Percentiles rank a stretch among this genome's conserved stretches.
phyloP scores from a whole-genome alignment of 64 coral and sea anemone genomes.

The Trachythela sp. region DNA sequence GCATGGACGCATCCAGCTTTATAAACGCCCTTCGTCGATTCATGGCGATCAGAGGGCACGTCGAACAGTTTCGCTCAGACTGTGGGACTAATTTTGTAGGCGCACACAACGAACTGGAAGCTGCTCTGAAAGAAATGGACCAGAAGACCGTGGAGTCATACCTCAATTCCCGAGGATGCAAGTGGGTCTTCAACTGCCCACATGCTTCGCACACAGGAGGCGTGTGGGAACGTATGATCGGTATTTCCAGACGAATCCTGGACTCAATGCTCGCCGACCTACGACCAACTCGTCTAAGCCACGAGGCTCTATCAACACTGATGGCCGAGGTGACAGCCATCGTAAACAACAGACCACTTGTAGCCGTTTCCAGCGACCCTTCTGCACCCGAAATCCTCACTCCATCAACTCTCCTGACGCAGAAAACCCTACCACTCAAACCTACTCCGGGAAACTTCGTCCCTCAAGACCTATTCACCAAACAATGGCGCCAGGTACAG shows the following conservation, averaged over 20 bases:
- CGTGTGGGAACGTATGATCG: neutral
- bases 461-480: constrained; percentile 16
- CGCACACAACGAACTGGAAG: constrained; percentile 22
- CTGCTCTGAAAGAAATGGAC: constrained; percentile 11
- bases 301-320: neutral
- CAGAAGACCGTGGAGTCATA: neutral
- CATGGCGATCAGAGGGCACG: no score
- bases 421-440: neutral
- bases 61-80: neutral
- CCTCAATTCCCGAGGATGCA: neutral
- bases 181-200: neutral
- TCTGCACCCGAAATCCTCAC: neutral
- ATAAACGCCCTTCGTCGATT: no score
- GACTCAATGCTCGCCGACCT: constrained; percentile 19
- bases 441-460: constrained; percentile 16
- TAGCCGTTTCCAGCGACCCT: neutral
- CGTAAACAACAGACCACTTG: neutral
- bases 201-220: neutral
- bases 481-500: constrained; percentile 22
- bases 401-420: constrained; percentile 24
- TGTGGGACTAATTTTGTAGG: constrained; percentile 18
- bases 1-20: neutral
- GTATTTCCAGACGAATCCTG: neutral
- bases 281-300: neutral
- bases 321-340: neutral